Base-by-base conservation (phyloP, 2,797 vertebrate genomes). In the Pangasius macronema region DNA sequence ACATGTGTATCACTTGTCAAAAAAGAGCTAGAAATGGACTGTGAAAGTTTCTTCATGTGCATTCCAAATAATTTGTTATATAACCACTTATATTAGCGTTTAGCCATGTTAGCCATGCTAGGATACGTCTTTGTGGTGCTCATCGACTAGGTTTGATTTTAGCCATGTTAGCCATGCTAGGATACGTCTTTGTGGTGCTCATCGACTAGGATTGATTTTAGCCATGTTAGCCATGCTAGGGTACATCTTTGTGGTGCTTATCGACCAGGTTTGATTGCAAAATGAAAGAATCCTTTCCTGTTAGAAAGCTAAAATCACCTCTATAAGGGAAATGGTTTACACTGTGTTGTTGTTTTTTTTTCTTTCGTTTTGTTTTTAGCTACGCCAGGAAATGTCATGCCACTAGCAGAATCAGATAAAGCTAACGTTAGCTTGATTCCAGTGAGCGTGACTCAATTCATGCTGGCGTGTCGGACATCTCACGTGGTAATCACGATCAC, bases 1-100 rank as follows among this genome's bases (percentile, higher is more conserved):
- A 53, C 53, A 67, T 11, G 27, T 70, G 81, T 42, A 76, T 86
- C 53, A 83, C 89, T 89, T 92, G 94, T 92, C 93, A 95, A 92
- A 73, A 92, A 94, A 94, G 91, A 93, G 88, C 89, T 55, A 20
- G 49, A 75, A n/a, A 22, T 33, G 33, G 16, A 36, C 18, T 5
- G 22, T 70, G 2, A 20, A 70, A 0, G 18, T 18, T 68, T 68
- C 63, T 68, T 68, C 33, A 68, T 39, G 7, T 39, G 5, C 27
- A 16, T 68, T 33, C 16, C 67, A 39, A 70, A 70, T 22, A 3
- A 39, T 39, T 14, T 70, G 65, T 16, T 33, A 1, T 16, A 63
- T 11, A 67, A 30, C 11, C n/a, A 13, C 27, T 20, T 65, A 13
- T 14, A 11, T 67, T 67, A 30, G 63, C 67, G 24, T 73, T 73